Evolutionary conservation across 1,140 invertebrate species (phyloP).

Genomic region (Drosophila murphyi): DNA sequence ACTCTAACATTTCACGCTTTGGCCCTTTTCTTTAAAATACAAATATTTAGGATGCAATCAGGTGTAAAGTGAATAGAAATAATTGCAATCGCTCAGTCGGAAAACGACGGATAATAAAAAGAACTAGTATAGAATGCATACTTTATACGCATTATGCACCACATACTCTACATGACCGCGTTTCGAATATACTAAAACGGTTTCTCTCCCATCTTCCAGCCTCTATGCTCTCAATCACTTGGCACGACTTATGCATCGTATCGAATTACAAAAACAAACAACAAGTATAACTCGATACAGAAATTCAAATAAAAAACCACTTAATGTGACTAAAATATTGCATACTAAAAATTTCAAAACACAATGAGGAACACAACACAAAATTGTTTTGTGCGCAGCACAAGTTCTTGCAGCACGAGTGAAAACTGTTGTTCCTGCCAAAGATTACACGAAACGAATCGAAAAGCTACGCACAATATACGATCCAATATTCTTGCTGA

Average conservation of each 20-base stretch:
- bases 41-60: slow-evolving; percentile 58
- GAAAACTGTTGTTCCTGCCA: slow-evolving; percentile 33
- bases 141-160: slow-evolving; percentile 37
- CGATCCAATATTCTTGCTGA: slow-evolving; percentile 1
- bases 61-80: slow-evolving; percentile 58
- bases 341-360: slow-evolving; percentile 22
- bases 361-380: slow-evolving; percentile 31
- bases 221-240: slow-evolving; percentile 31
- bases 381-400: background rate
- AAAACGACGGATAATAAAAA: slow-evolving; percentile 40
- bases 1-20: background rate
- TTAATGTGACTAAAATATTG: slow-evolving; percentile 61
- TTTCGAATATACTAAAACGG: slow-evolving; percentile 42
- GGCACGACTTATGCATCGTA: slow-evolving; percentile 53
- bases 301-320: slow-evolving; percentile 31
- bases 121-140: slow-evolving; percentile 36
- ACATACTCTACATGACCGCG: slow-evolving; percentile 54
- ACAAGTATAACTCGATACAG: slow-evolving; percentile 7
- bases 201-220: slow-evolving; percentile 31
- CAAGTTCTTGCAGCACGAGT: slow-evolving; percentile 12
- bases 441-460: slow-evolving; percentile 15
- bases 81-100: slow-evolving; percentile 44
- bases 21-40: background rate
- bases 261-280: slow-evolving; percentile 57
- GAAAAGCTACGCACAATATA: background rate